A percentile compares a stretch with the other conserved stretches of the same genome.
These are phyloP conservation scores for Clepsis dumicolana DNA, from an alignment of 2,888 invertebrate genomes.

Conservation along the genomic window DNA sequence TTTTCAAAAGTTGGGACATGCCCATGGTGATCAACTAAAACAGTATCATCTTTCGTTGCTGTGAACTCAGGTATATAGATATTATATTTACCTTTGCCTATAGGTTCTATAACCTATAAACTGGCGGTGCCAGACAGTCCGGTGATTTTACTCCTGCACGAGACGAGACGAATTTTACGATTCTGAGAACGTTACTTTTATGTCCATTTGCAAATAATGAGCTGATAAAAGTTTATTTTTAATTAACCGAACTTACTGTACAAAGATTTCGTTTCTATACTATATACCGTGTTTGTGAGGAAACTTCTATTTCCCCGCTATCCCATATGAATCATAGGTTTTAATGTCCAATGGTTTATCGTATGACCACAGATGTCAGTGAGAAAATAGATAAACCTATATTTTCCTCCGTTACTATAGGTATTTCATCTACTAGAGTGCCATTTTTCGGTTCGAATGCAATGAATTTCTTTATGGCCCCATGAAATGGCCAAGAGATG, in stretches of 20 bases:
- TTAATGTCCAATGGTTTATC: too few relatives aligned
- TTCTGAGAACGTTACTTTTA: neutral
- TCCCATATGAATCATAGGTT: neutral
- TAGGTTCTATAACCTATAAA: neutral
- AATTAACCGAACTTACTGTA: too few relatives aligned
- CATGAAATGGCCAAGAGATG: slow-evolving; percentile 20
- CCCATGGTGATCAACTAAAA: too few relatives aligned
- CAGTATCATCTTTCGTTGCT: too few relatives aligned
- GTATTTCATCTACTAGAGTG: slow-evolving; percentile 24
- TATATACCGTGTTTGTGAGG: too few relatives aligned
- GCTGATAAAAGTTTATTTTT: too few relatives aligned
- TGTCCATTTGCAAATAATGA: slow-evolving; percentile 4
- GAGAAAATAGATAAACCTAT: too few relatives aligned
- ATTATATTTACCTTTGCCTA: slow-evolving; percentile 7
- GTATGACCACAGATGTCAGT: too few relatives aligned
- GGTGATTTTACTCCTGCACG: slow-evolving; percentile 3
- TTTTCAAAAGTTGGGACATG: too few relatives aligned
- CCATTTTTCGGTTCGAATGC: slow-evolving; percentile 19
- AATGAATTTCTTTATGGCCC: slow-evolving; percentile 31
- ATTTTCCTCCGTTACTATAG: neutral
- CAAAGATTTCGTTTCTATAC: too few relatives aligned
- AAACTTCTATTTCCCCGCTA: neutral
- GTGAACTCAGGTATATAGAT: too few relatives aligned
- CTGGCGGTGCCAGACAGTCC: slow-evolving; percentile 39
- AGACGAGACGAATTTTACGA: neutral